Conservation (phyloP, 2,797 vertebrate species). For the Xenentodon cancila region DNA sequence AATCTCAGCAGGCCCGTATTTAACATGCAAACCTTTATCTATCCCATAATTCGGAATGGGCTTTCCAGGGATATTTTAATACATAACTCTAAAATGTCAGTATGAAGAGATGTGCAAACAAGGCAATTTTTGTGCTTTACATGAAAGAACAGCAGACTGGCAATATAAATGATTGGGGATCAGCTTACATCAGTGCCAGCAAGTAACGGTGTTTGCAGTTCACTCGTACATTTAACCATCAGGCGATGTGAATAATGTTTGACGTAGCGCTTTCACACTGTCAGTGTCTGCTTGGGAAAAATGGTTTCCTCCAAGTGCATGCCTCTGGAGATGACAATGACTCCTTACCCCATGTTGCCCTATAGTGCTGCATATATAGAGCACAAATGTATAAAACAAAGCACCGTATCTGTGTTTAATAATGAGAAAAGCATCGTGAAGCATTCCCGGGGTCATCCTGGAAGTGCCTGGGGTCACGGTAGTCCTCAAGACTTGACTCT, state of each 20-base stretch:
- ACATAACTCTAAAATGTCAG: slow-evolving; percentile 16
- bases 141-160: background rate
- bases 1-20: slow-evolving; percentile 18
- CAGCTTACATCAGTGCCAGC: background rate
- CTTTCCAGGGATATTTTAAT: slow-evolving; percentile 6
- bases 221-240: background rate
- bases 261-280: too few relatives aligned
- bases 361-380: too few relatives aligned
- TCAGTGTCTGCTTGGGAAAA: too few relatives aligned
- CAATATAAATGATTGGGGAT: background rate
- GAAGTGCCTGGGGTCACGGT: too few relatives aligned
- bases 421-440: background rate
- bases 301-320: too few relatives aligned
- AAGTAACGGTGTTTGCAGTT: background rate
- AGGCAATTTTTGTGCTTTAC: background rate
- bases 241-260: too few relatives aligned
- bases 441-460: background rate
- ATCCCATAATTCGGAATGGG: slow-evolving; percentile 2
- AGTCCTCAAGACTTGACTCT: too few relatives aligned
- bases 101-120: background rate
- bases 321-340: too few relatives aligned
- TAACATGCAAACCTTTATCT: slow-evolving; percentile 4
- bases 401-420: background rate
- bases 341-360: too few relatives aligned
- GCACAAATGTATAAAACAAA: too few relatives aligned